Conservation (phyloP, 2,888 invertebrate genomes). For the Xanthorhoe designata region DNA sequence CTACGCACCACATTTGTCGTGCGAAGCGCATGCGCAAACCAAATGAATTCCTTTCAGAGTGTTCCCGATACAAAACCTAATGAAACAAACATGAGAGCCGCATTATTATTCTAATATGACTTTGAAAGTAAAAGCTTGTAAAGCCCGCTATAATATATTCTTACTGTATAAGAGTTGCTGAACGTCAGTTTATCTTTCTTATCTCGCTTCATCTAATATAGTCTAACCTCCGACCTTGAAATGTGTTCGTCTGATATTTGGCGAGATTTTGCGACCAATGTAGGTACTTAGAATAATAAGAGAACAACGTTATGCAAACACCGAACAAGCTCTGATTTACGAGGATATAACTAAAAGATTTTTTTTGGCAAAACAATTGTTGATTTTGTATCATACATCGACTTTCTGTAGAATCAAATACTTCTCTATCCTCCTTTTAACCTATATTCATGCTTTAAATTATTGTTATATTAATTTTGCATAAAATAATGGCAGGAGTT, state of each 20-base stretch:
- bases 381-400: too few relatives aligned
- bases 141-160: not conserved
- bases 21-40: conserved; percentile 33
- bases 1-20: conserved; percentile 57
- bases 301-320: too few relatives aligned
- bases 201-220: not conserved
- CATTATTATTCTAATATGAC: conserved; percentile 5
- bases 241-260: too few relatives aligned
- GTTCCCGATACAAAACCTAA: conserved; percentile 24
- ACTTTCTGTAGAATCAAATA: too few relatives aligned
- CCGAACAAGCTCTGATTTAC: too few relatives aligned
- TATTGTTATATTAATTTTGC: not conserved
- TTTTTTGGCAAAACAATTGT: too few relatives aligned
- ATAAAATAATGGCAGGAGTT: not conserved
- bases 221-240: not conserved
- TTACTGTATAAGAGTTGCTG: not conserved
- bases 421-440: too few relatives aligned
- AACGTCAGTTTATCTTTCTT: not conserved
- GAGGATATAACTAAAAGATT: too few relatives aligned
- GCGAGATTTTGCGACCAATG: too few relatives aligned
- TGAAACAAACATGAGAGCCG: conserved; percentile 24
- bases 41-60: conserved; percentile 29
- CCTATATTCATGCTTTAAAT: too few relatives aligned
- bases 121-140: conserved; percentile 9
- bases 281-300: too few relatives aligned